Percentiles rank a stretch among this genome's conserved stretches.
Conservation (phyloP, 1,140 invertebrate species). For the Subanguina moxae region DNA sequence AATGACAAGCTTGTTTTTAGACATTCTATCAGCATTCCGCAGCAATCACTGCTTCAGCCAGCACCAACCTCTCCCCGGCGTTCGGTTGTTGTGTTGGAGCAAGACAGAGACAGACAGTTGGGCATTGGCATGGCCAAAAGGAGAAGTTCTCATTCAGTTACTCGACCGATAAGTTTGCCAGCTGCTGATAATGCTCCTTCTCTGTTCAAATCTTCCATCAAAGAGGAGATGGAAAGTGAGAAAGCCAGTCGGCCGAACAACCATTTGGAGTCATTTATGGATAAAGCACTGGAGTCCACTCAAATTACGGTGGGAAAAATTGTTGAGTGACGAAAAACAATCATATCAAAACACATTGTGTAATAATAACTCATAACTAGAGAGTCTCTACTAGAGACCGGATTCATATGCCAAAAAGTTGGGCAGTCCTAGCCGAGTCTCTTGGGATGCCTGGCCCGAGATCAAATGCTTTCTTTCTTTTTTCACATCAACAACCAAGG, state of each 20-base stretch:
- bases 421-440: too few species aligned
- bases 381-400: too few species aligned
- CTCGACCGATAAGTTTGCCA: neutral
- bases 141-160: neutral
- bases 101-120: slow-evolving; percentile 17
- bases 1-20: too few species aligned
- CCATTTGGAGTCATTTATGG: neutral
- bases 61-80: slow-evolving; percentile 11
- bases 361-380: too few species aligned
- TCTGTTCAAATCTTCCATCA: neutral
- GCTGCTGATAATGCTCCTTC: neutral
- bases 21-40: neutral
- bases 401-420: too few species aligned
- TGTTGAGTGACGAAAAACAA: too few species aligned
- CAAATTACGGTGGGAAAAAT: too few species aligned
- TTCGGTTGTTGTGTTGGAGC: slow-evolving; percentile 12
- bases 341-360: too few species aligned
- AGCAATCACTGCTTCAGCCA: neutral
- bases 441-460: too few species aligned
- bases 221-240: slow-evolving; percentile 1
- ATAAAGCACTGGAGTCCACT: neutral
- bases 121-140: neutral
- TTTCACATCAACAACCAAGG: too few species aligned
- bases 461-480: too few species aligned
- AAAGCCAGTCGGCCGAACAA: neutral